Conservation (phyloP, 64 coral and sea anemone species). For the Hydrozoanthus tunicans region DNA sequence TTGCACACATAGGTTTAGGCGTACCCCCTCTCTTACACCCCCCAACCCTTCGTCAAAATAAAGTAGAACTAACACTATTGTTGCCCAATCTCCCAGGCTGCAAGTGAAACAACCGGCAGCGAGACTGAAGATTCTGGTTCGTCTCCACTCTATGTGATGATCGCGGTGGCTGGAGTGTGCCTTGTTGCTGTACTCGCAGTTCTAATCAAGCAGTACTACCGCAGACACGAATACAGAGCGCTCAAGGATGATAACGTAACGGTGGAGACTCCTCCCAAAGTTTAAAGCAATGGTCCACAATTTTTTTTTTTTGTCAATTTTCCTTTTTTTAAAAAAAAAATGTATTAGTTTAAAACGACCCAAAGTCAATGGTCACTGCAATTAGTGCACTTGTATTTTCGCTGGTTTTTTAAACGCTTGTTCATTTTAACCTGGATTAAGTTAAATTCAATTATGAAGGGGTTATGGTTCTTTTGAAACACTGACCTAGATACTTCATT, state of each 20-base stretch:
- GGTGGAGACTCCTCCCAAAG: neutral
- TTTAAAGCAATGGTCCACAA: neutral
- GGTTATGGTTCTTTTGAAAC: too few species aligned
- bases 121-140: neutral
- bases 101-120: neutral
- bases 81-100: neutral
- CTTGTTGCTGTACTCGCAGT: conserved; percentile 22
- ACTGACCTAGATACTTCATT: too few species aligned
- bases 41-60: too few species aligned
- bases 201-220: neutral
- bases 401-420: too few species aligned
- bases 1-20: too few species aligned
- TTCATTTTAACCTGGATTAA: too few species aligned
- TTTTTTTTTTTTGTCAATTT: neutral
- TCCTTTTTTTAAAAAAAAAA: neutral
- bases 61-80: neutral
- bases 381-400: too few species aligned
- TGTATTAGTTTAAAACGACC: too few species aligned
- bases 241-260: neutral
- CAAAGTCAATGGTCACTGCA: too few species aligned
- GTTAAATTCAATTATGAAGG: too few species aligned
- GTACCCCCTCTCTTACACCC: too few species aligned
- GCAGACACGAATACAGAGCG: conserved; percentile 1
- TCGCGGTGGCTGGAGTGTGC: conserved; percentile 12
- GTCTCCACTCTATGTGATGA: neutral